Evolutionary conservation across 1,140 invertebrate species (phyloP), one percentile per base, ranked within the genome.

Genomic region (Caenorhabditis brenneri): DNA sequence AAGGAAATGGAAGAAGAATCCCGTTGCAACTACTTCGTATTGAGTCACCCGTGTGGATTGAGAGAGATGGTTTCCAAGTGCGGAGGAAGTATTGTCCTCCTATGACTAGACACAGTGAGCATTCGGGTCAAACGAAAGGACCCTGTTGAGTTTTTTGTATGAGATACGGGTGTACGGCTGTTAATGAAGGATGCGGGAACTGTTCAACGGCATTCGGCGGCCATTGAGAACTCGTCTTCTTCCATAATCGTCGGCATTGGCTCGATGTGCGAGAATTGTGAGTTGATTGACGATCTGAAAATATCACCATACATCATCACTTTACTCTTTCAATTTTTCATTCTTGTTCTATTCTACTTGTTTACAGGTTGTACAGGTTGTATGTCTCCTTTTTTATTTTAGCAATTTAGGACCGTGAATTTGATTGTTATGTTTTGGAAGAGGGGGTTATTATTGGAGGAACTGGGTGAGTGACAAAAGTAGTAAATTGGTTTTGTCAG

Each of bases 181-280:
- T n/a, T n/a, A n/a, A n/a, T n/a, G 27, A 22, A 0, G 1, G n/a
- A 6, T 5, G 12, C 0, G 36, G 5, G 33, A 3, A 3, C 16
- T 0, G n/a, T 22, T 74, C 65, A 74, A 42, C 65, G 65, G 65
- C 65, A 74, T 19, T 74, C 65, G 65, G 65, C 65, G 16, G 65
- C 65, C 36, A 74, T n/a, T n/a, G 65, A 74, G 36, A 74, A 74
- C 33, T 82, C 81, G 58, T 82, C 81, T 74, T 82, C 81, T 46
- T 82, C 81, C 27, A 65, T 15, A 69, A 82, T 82, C 33, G 81
- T 82, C 36, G 81, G 81, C 81, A 82, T 82, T 22, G 81, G 81
- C 81, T 82, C 81, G 24, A 82, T 82, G 31, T 82, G 81, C 12
- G 55, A 69, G 46, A 82, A 55, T 10, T 82, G 81, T 29, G 81